Conservation (phyloP, 2,797 vertebrate genomes). For the Argya squamiceps region DNA sequence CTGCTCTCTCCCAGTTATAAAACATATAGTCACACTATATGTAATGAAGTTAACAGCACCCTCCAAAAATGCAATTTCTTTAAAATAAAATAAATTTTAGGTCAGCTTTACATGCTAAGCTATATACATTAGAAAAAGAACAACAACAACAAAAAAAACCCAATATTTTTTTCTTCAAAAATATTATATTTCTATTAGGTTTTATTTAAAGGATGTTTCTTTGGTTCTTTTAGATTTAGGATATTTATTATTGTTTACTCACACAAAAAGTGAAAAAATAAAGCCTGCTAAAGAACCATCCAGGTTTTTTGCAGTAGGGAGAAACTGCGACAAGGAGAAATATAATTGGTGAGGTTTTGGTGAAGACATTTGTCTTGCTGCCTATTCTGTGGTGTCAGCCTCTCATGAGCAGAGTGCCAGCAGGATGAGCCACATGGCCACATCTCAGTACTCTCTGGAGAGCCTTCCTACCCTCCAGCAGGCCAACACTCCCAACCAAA, state of each 20-base stretch:
- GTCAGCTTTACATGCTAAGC: not conserved
- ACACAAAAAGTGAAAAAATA: not conserved
- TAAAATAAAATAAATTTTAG: not conserved
- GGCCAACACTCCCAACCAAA: not conserved
- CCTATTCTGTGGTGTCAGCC: too few species aligned
- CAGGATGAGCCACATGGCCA: fast-evolving
- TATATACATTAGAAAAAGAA: not conserved
- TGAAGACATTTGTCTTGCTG: not conserved
- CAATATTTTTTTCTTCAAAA: not conserved
- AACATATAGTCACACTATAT: not conserved
- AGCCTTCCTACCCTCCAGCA: not conserved
- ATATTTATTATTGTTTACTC: not conserved
- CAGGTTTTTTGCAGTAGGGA: not conserved
- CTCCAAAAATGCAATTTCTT: not conserved
- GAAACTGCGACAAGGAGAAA: not conserved
- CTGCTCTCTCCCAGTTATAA: not conserved
- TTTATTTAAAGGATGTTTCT: not conserved
- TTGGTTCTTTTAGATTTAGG: not conserved
- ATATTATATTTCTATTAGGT: not conserved
- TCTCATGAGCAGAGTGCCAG: not conserved
- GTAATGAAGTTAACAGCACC: fast-evolving
- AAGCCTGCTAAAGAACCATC: not conserved
- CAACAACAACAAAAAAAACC: too few species aligned
- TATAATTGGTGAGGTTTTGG: not conserved
- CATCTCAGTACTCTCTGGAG: fast-evolving